Base-by-base conservation (phyloP, 2,888 invertebrate genomes). In the Phortica magna region DNA sequence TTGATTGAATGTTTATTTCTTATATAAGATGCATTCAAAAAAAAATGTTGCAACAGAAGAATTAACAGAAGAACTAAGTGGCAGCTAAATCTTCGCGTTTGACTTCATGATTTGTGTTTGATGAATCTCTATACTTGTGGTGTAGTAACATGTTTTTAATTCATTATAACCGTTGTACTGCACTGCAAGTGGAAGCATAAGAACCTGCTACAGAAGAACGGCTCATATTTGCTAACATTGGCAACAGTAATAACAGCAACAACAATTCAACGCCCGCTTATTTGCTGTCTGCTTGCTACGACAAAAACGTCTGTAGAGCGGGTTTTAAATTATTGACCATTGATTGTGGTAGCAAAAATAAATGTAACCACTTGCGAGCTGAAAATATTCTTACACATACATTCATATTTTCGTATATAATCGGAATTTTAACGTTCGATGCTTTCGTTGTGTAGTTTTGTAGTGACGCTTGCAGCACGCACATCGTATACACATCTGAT, bases 121-220 rank as follows among this genome's bases (percentile, higher is more conserved):
- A 61, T 61, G 61, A 61, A 42, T 59, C 22, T 57, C 42, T 14
- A 42, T 39, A 42, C 59, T 73, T 78, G 61, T 68, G 53, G 53
- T 76, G 77, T 78, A 76, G 39, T 22, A 80, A 77, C 80, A 80
- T 81, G 80, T 78, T 79, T 81, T 80, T 78, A 82, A 82, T 78
- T 77, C 78, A 80, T 82, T 79, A 80, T 75, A 82, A 82, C 76
- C 75, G 78, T 76, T 78, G 41, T 73, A 39, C 10, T 42, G 10
- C 9, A 57, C 61, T 22, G 64, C 74, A 73, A 42, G 67, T 67
- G 61, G 61, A 17, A 61, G 22, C 22, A 64, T 0, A 12, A 9
- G 64, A 39, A 64, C 64, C 14, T 64, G 68, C 68, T 43, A 61
- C 19, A 10, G 19, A 17, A 31, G 31, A 31, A 31, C 31, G 31